Evolutionary conservation across 2,888 invertebrate genomes (phyloP).

Genomic region (Drosophila atripex): DNA sequence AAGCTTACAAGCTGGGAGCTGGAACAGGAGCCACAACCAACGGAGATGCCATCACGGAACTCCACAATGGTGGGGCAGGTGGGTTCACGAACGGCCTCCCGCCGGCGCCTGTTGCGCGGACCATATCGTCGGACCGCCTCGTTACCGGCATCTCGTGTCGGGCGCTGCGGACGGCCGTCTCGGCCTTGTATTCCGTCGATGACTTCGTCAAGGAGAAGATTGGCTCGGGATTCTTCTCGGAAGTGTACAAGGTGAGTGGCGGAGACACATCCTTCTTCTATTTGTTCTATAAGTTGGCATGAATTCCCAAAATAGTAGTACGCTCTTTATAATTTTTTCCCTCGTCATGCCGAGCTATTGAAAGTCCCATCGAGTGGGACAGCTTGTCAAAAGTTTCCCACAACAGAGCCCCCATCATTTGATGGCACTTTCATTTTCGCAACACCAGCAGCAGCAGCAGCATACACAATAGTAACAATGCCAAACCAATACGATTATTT

Average conservation of each 20-base stretch:
- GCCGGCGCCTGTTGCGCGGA: slow-evolving; percentile 77
- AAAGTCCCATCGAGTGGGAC: slow-evolving; percentile 21
- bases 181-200: slow-evolving; percentile 95
- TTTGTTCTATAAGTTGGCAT: not conserved
- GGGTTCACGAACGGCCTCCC: slow-evolving; percentile 31
- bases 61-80: slow-evolving; percentile 29
- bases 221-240: slow-evolving; percentile 98
- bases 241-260: slow-evolving; percentile 96
- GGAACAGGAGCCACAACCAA: slow-evolving; percentile 1
- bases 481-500: slow-evolving; percentile 49
- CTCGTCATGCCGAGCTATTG: slow-evolving; percentile 19
- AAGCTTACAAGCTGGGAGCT: slow-evolving; percentile 7
- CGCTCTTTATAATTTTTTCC: not conserved
- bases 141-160: slow-evolving; percentile 93
- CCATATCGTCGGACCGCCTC: slow-evolving; percentile 85
- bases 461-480: slow-evolving; percentile 29
- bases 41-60: slow-evolving; percentile 21
- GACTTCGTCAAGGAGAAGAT: slow-evolving; percentile 97
- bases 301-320: not conserved
- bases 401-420: slow-evolving; percentile 41
- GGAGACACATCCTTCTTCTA: not conserved
- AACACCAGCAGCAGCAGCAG: slow-evolving; percentile 12
- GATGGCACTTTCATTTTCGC: slow-evolving; percentile 50
- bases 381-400: slow-evolving; percentile 36
- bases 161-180: slow-evolving; percentile 95